Evolutionary conservation across 2,797 vertebrate genomes (phyloP).

Genomic region (Chaunax sp.): DNA sequence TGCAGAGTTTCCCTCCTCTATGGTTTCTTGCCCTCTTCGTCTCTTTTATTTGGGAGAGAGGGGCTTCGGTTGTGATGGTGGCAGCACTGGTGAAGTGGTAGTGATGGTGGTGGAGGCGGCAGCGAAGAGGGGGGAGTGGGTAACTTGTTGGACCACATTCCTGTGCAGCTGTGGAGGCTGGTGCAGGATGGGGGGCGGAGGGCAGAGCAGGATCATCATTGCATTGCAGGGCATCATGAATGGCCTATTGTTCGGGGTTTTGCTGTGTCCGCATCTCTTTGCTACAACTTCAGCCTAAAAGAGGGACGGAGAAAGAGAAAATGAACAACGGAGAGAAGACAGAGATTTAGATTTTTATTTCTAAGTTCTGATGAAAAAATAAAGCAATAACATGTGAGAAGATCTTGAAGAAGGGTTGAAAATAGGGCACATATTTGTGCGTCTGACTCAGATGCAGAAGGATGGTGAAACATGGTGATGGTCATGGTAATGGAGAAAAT

Average conservation of each 20-base stretch:
- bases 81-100: constrained; percentile 74
- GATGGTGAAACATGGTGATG: constrained; percentile 46
- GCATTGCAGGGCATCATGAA: constrained; percentile 85
- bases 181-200: constrained; percentile 71
- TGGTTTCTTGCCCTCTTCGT: constrained; percentile 76
- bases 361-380: background rate
- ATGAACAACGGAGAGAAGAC: constrained; percentile 5
- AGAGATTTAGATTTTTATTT: constrained; percentile 17
- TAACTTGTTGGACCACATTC: constrained; percentile 86
- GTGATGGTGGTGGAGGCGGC: constrained; percentile 67
- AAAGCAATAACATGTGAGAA: background rate
- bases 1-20: constrained; percentile 72
- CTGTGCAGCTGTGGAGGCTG: constrained; percentile 88
- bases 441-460: constrained; percentile 57
- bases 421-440: constrained; percentile 12
- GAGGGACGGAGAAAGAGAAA: constrained; percentile 38
- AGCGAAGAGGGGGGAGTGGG: constrained; percentile 43
- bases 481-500: constrained; percentile 66
- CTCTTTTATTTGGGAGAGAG: constrained; percentile 74
- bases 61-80: constrained; percentile 74
- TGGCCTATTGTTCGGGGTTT: constrained; percentile 83
- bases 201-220: constrained; percentile 81
- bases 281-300: constrained; percentile 53
- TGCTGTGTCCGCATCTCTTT: constrained; percentile 75
- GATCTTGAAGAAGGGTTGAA: background rate